A percentile compares a stretch with the other conserved stretches of the same genome.
Conservation (phyloP, 2,113 vertebrate genomes). For the Centropristis striata region DNA sequence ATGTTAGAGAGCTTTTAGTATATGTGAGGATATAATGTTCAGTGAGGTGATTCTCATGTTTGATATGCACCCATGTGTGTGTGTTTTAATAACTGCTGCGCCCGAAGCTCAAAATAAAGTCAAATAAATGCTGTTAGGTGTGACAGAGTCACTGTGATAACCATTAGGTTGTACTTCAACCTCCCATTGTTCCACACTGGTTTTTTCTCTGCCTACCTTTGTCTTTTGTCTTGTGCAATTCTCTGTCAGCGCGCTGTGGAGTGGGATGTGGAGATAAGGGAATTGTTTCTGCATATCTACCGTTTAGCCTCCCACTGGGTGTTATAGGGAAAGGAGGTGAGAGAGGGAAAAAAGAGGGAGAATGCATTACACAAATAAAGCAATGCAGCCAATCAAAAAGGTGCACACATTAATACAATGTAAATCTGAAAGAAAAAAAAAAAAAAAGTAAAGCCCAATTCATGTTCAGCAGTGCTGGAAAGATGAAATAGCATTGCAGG, state of each 20-base stretch:
- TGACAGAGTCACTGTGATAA: slow-evolving; percentile 24
- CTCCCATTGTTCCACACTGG: slow-evolving; percentile 42
- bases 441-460: slow-evolving; percentile 50
- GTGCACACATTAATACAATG: slow-evolving; percentile 33
- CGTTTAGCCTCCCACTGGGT: slow-evolving; percentile 60
- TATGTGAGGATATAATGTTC: neutral
- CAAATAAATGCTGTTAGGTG: neutral
- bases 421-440: slow-evolving; percentile 34
- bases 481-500: slow-evolving; percentile 80
- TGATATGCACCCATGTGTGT: neutral
- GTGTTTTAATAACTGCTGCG: neutral
- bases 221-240: slow-evolving; percentile 62
- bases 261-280: slow-evolving; percentile 58
- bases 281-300: slow-evolving; percentile 62
- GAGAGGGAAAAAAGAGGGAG: neutral
- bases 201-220: slow-evolving; percentile 53
- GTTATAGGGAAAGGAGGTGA: slow-evolving; percentile 21
- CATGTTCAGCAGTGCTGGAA: slow-evolving; percentile 60
- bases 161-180: slow-evolving; percentile 29
- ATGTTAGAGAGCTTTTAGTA: neutral
- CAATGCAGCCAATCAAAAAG: slow-evolving; percentile 29
- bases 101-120: neutral
- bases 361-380: slow-evolving; percentile 41
- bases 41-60: neutral
- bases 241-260: slow-evolving; percentile 37